Base-by-base conservation (phyloP, 2,113 vertebrate genomes). In the Junco hyemalis region DNA sequence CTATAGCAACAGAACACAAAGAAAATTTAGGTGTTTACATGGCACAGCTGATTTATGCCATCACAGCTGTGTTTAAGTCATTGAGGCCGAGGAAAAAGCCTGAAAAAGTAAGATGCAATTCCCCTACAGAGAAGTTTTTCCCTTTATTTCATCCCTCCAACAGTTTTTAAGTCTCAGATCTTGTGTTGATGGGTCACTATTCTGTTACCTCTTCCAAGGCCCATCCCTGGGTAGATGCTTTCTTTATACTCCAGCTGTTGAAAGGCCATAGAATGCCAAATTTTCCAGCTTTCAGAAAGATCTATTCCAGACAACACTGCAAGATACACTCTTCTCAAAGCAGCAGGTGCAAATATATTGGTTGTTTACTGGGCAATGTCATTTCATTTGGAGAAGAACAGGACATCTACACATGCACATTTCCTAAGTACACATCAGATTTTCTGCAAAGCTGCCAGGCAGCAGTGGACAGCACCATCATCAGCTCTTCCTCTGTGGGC, bases 1-100 rank as follows among this genome's bases (percentile, higher is more conserved):
- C 94, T 78, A 65, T 78, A 91, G 90, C 88, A 96, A 94, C 21
- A 1, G 15, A n/a, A 86, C 70, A 71, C 64, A 88, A 79, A 91
- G 61, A 56, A 60, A 81, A 88, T 79, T 48, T 50, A 95, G 63
- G 81, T 81, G 48, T 69, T 93, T 61, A 76, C 6, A 5, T 10
- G 16, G 74, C 4, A 2, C 66, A 88, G 36, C 51, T 95, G 76
- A 95, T 94, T 87, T 89, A 86, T 1, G 0, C 59, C 87, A 81
- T 35, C 11, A 2, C 48, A 73, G 54, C 56, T 81, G 33, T 11
- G 3, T 22, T 95, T 72, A 79, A 95, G 31, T n/a, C 35, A 56
- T 9, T 22, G 35, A 92, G 33, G 22, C n/a, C 0, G 0, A 72
- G 23, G 21, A 18, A 66, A 65, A 76, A 82, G n/a, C 26, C 29